phyloP scores from a whole-genome alignment of 2,888 invertebrate species.

The Rotaria socialis region DNA sequence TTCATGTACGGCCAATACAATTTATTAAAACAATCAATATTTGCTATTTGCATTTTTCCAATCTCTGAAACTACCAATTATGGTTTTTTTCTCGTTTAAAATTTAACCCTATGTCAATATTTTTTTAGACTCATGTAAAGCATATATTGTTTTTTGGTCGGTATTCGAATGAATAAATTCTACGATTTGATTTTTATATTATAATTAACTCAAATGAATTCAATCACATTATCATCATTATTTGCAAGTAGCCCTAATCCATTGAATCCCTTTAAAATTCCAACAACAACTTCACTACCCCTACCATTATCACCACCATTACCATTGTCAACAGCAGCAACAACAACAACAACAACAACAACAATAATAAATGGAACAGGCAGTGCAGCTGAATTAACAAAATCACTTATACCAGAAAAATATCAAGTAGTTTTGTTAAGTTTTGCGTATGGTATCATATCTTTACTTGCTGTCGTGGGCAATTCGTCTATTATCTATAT shows the following conservation, averaged over 20 bases:
- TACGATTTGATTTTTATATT: background rate
- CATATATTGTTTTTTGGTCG: background rate
- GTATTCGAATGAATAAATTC: background rate
- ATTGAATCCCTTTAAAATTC: background rate
- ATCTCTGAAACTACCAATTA: background rate
- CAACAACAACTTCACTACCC: background rate
- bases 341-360: background rate
- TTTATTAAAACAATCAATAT: background rate
- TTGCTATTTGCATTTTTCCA: background rate
- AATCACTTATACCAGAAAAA: slow-evolving; percentile 25
- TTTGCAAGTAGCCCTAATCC: background rate
- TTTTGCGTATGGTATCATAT: slow-evolving; percentile 75
- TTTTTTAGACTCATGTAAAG: background rate
- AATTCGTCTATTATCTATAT: slow-evolving; percentile 81
- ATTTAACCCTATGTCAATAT: background rate
- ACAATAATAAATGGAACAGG: background rate
- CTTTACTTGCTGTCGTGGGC: slow-evolving; percentile 74
- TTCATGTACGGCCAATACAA: background rate
- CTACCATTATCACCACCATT: no score
- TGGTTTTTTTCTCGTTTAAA: background rate
- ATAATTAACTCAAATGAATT: background rate
- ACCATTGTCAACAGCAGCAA: background rate
- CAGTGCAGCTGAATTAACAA: background rate
- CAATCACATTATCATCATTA: background rate
- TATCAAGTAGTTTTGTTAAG: slow-evolving; percentile 68